These are phyloP conservation scores for Phoxinus phoxinus DNA, from an alignment of 2,113 vertebrate genomes.

Conservation along the genomic window DNA sequence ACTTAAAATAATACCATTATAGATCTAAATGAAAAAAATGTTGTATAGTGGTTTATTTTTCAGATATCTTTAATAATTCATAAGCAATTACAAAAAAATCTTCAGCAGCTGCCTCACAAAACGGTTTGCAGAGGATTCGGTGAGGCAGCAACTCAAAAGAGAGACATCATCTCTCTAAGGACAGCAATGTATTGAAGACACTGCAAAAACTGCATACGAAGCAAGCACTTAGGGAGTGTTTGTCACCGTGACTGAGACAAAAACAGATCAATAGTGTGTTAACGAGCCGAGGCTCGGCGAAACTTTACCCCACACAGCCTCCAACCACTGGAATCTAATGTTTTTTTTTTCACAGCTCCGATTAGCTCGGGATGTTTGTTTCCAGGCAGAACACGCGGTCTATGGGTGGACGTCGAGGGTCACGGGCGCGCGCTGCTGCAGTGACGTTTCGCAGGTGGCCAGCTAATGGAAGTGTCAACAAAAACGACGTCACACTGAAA, in stretches of 20 bases:
- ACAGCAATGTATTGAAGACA: background rate
- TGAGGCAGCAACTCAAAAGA: background rate
- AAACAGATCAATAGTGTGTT: slow-evolving; percentile 37
- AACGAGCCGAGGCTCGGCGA: slow-evolving; percentile 18
- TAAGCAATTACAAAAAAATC: background rate
- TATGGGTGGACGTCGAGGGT: slow-evolving; percentile 11
- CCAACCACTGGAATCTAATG: slow-evolving; percentile 25
- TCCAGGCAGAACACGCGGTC: slow-evolving; percentile 73
- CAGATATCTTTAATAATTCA: background rate
- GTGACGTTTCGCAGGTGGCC: slow-evolving; percentile 65
- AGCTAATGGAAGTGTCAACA: slow-evolving; percentile 68
- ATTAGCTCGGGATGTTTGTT: slow-evolving; percentile 67
- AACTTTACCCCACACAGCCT: slow-evolving; percentile 57
- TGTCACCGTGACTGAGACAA: slow-evolving; percentile 27
- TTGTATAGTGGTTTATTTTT: background rate
- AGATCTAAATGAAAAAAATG: background rate
- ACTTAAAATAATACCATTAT: background rate
- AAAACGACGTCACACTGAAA: slow-evolving; percentile 66
- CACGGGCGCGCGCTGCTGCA: slow-evolving; percentile 43
- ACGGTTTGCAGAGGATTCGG: background rate
- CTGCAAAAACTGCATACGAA: background rate
- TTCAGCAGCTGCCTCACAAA: background rate
- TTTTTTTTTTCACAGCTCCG: slow-evolving; percentile 54
- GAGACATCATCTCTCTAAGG: background rate
- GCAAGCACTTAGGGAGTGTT: background rate